Evolutionary conservation across 2,113 vertebrate genomes (phyloP).

Genomic region (Platycercus adscitus): DNA sequence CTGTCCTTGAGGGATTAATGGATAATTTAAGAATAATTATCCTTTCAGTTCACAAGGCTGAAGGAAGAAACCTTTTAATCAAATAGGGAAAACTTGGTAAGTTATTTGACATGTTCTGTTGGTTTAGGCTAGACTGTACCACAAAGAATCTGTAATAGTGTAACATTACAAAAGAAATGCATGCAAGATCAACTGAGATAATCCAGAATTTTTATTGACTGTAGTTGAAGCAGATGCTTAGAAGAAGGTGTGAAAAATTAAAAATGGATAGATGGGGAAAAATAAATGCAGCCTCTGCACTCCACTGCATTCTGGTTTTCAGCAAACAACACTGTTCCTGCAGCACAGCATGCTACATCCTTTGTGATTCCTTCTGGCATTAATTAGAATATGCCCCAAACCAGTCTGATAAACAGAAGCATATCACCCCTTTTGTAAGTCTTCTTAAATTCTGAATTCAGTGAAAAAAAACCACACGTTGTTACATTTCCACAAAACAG

Average conservation of each 20-base stretch:
- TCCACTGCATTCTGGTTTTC: neutral
- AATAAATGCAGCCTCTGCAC: neutral
- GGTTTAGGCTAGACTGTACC: neutral
- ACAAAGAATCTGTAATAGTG: neutral
- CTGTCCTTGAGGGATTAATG: conserved; percentile 37
- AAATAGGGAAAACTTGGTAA: neutral
- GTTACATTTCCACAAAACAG: neutral
- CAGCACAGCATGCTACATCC: neutral
- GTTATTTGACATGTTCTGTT: neutral
- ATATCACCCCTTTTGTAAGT: neutral
- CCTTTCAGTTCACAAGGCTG: neutral
- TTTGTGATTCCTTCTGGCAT: neutral
- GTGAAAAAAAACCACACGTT: neutral
- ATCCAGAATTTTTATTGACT: neutral
- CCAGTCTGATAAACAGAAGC: neutral
- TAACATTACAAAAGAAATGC: neutral
- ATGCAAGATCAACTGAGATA: neutral
- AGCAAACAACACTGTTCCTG: neutral
- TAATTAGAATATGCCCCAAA: neutral
- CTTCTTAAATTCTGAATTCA: neutral
- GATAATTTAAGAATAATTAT: conserved; percentile 38
- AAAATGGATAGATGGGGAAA: neutral
- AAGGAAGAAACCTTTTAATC: neutral
- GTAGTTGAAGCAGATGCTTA: neutral
- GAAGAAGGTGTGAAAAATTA: neutral